Conservation (phyloP, 2,113 vertebrate species). For the Oenanthe oenanthe region DNA sequence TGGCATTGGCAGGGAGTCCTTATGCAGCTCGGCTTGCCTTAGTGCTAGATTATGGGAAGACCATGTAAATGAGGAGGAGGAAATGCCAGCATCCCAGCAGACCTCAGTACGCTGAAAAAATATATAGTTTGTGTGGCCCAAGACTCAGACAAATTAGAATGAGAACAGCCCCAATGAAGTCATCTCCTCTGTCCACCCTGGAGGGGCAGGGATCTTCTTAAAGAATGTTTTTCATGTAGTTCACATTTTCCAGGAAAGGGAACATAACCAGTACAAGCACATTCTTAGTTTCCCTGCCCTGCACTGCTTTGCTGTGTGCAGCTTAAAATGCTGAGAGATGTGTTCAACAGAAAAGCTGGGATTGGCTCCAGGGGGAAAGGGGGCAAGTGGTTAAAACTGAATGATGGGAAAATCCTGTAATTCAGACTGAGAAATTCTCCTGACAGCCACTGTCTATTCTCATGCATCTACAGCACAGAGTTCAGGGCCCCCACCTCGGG, state of each 20-base stretch:
- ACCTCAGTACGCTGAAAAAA: conserved; percentile 18
- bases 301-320: neutral
- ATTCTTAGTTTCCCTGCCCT: neutral
- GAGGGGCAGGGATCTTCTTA: conserved; percentile 15
- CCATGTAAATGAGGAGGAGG: conserved; percentile 52
- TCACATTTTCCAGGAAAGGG: conserved; percentile 26
- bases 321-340: neutral
- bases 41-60: conserved; percentile 35
- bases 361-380: neutral
- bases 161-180: conserved; percentile 47
- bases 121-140: conserved; percentile 27
- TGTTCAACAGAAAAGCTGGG: neutral
- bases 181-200: neutral
- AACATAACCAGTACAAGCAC: neutral
- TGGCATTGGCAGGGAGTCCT: conserved; percentile 27
- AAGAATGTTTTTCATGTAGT: conserved; percentile 17
- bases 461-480: accelerated
- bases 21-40: conserved; percentile 29
- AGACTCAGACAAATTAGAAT: conserved; percentile 42
- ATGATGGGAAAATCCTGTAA: neutral
- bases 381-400: neutral
- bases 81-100: conserved; percentile 43
- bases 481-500: neutral
- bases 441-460: neutral
- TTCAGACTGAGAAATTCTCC: neutral